These are phyloP conservation scores for Leptosomus discolor DNA, from an alignment of 2,113 vertebrate genomes.

Conservation along the genomic window DNA sequence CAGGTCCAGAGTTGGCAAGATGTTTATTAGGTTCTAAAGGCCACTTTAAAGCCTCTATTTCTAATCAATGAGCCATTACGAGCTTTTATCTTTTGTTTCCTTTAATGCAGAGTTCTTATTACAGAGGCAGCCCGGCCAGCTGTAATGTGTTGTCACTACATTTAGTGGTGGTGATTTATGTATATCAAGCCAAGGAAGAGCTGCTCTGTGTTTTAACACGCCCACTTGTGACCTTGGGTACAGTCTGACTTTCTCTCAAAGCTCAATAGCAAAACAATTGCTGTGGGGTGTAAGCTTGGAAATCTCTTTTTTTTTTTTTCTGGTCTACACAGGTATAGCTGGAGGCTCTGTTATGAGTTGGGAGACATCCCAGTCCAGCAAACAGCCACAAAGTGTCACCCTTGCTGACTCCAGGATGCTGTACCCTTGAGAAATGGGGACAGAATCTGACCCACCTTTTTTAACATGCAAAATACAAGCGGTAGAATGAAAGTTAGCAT, in stretches of 20 bases:
- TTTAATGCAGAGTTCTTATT: background rate
- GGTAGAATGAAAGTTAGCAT: background rate
- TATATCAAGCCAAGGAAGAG: background rate
- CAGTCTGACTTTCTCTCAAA: background rate
- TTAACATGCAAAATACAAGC: background rate
- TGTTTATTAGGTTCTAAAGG: background rate
- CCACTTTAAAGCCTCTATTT: background rate
- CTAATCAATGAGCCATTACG: slow-evolving; percentile 3
- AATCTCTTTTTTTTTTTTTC: background rate
- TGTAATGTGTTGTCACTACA: background rate
- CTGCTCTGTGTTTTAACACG: background rate
- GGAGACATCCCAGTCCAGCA: background rate
- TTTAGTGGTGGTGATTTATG: background rate
- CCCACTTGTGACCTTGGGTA: background rate
- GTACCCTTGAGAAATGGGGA: background rate
- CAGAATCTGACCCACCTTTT: background rate
- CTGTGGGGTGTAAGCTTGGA: background rate
- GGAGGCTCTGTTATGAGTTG: background rate
- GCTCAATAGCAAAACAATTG: fast-evolving
- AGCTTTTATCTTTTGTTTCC: slow-evolving; percentile 13
- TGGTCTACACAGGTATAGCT: background rate
- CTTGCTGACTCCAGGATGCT: background rate
- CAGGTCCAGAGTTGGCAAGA: background rate
- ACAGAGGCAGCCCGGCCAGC: background rate
- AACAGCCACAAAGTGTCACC: background rate